These are phyloP conservation scores for Volucella inflata DNA, from an alignment of 2,888 invertebrate genomes.

Conservation along the genomic window DNA sequence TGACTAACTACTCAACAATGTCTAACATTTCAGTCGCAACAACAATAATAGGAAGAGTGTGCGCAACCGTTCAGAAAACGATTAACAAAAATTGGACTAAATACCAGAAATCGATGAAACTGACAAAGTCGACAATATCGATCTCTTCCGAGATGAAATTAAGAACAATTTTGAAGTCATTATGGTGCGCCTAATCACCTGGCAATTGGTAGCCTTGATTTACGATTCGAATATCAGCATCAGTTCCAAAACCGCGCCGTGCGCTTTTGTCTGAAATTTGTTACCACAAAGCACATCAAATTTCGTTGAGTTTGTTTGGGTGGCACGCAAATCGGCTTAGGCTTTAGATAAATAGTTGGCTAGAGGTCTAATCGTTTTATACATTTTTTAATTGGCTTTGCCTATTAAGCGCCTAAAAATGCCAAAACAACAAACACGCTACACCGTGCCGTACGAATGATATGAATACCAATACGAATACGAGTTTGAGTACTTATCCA, in stretches of 20 bases:
- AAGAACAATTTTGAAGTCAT: conserved; percentile 29
- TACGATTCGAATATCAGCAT: conserved; percentile 9
- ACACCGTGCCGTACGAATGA: conserved; percentile 29
- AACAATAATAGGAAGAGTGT: conserved; percentile 30
- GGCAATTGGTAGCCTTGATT: conserved; percentile 55
- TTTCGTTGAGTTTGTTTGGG: conserved; percentile 5
- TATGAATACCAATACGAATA: conserved; percentile 27
- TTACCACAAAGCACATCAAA: conserved; percentile 12
- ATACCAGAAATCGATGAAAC: conserved; percentile 2
- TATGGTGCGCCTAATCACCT: conserved; percentile 39
- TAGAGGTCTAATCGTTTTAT: conserved; percentile 54
- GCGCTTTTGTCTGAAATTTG: conserved; percentile 42
- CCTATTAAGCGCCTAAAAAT: conserved; percentile 34
- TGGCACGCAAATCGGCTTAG: conserved; percentile 52
- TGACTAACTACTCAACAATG: conserved; percentile 54
- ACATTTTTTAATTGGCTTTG: conserved; percentile 61
- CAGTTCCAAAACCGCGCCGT: neutral
- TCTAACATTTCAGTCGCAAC: neutral
- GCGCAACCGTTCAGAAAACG: neutral
- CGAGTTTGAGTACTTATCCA: no score
- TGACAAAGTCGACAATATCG: conserved; percentile 3
- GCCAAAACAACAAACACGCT: conserved; percentile 25
- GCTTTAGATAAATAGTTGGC: conserved; percentile 46
- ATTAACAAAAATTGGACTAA: conserved; percentile 51
- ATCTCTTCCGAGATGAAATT: neutral